phyloP scores from a whole-genome alignment of 2,797 vertebrate genomes.

The Gorsachius magnificus region DNA sequence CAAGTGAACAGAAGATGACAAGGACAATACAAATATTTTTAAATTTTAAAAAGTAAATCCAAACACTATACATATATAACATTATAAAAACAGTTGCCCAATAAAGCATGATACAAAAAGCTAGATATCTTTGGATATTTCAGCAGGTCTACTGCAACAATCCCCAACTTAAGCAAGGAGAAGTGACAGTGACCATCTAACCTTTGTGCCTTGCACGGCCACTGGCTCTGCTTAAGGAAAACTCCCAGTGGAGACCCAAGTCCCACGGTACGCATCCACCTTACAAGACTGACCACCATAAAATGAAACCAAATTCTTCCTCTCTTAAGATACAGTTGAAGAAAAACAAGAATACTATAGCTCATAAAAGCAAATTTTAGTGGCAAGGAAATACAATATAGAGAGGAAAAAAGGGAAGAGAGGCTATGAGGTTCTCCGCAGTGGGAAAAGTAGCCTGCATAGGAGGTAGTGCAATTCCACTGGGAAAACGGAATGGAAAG shows the following conservation, averaged over 20 bases:
- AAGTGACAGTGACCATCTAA: neutral
- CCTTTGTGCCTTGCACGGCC: neutral
- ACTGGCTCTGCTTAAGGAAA: neutral
- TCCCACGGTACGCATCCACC: neutral
- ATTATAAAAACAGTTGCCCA: neutral
- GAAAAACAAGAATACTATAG: neutral
- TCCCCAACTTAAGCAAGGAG: neutral
- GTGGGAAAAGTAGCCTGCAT: neutral
- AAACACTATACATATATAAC: neutral
- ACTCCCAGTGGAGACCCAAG: neutral
- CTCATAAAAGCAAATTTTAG: neutral
- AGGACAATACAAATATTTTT: neutral
- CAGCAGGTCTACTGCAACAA: neutral
- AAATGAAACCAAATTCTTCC: neutral
- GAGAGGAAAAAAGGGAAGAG: neutral
- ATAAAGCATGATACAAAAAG: neutral
- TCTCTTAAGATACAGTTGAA: neutral
- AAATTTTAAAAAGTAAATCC: neutral
- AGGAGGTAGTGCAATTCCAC: neutral
- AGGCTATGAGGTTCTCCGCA: neutral
- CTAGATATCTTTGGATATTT: neutral
- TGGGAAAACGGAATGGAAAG: neutral
- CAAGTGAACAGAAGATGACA: neutral
- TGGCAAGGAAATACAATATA: neutral
- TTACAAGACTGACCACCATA: neutral